A percentile compares a stretch with the other conserved stretches of the same genome.
These are phyloP conservation scores for Tympanuchus pallidicinctus DNA, from an alignment of 2,113 vertebrate species.

Conservation along the genomic window DNA sequence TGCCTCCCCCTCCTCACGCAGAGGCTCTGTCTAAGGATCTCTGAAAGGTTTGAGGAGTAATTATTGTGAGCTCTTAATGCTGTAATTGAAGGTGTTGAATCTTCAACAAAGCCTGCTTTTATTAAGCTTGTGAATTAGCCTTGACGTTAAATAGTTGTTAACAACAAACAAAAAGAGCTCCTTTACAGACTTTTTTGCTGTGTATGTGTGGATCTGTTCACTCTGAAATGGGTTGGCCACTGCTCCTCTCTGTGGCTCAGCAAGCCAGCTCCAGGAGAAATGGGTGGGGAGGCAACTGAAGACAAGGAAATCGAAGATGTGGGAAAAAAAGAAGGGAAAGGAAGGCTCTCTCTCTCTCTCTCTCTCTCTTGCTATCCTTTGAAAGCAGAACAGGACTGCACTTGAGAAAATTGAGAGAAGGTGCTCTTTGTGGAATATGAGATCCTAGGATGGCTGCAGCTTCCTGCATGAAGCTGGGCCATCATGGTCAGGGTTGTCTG, in stretches of 20 bases:
- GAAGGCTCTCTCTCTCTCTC: neutral
- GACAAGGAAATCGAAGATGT: neutral
- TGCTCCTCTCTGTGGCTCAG: neutral
- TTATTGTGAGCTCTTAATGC: constrained; percentile 8
- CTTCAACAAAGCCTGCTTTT: constrained; percentile 39
- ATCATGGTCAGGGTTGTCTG: accelerated
- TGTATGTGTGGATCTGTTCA: neutral
- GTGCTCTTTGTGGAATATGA: neutral
- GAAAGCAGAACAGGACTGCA: neutral
- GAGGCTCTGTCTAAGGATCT: constrained; percentile 10
- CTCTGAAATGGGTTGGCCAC: neutral
- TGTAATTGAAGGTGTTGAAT: constrained; percentile 32
- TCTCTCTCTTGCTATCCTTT: neutral
- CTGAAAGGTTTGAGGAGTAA: neutral
- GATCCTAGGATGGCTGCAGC: neutral
- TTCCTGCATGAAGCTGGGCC: neutral
- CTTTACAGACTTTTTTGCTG: neutral
- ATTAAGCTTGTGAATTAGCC: constrained; percentile 26
- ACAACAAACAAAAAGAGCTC: neutral
- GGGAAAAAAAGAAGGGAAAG: neutral
- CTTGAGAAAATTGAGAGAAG: neutral
- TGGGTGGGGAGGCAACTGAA: neutral
- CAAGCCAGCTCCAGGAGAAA: neutral
- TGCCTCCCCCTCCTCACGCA: neutral
- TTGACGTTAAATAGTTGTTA: constrained; percentile 21